Evolutionary conservation across 2,888 invertebrate species (phyloP).

Genomic region (Resseliella maxima): DNA sequence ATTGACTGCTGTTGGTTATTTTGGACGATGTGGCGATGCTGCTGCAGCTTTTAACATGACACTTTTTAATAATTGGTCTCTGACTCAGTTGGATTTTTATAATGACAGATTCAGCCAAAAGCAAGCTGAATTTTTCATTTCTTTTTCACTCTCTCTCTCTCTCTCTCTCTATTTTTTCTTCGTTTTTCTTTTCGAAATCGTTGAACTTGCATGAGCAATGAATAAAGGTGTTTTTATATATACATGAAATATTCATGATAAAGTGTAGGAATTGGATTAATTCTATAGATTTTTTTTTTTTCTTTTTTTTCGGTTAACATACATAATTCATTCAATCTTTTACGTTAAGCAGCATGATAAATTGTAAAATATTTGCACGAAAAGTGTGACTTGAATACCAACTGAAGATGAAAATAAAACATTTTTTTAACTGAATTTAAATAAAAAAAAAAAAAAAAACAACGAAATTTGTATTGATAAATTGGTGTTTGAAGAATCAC

Average conservation of each 20-base stretch:
- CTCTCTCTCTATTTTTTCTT: not conserved
- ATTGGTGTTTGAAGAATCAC: constrained; percentile 39
- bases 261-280: constrained; percentile 30
- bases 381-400: not conserved
- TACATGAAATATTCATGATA: not conserved
- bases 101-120: constrained; percentile 53
- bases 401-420: no score
- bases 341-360: constrained; percentile 15
- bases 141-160: not conserved
- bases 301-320: not conserved
- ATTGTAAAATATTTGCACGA: constrained; percentile 38
- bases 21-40: not conserved
- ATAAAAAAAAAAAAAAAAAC: not conserved
- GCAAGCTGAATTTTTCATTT: not conserved
- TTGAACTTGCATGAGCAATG: constrained; percentile 13
- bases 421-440: no score
- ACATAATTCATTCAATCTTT: constrained; percentile 1
- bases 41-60: constrained; percentile 56
- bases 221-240: not conserved
- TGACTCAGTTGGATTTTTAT: constrained; percentile 55
- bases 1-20: constrained; percentile 41
- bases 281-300: no score
- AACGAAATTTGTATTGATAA: not conserved
- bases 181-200: not conserved
- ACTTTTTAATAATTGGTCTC: constrained; percentile 56